phyloP scores from a whole-genome alignment of 2,888 invertebrate genomes.

The Lordiphosa fenestrarum region DNA sequence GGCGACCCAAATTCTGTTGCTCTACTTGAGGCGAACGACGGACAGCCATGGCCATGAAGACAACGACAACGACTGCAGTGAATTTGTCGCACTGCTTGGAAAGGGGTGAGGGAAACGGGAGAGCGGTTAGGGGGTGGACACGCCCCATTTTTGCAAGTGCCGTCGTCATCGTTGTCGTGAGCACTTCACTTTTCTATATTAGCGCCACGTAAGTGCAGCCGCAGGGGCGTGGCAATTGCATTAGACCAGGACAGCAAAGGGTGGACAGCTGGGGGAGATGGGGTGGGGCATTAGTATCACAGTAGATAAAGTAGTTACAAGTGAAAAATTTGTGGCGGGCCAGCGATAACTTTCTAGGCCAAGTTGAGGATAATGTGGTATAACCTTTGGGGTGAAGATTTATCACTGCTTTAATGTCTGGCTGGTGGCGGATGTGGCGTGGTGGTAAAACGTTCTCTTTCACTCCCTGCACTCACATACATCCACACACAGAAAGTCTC shows the following conservation, averaged over 20 bases:
- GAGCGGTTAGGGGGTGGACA: constrained; percentile 19
- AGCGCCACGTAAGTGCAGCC: constrained; percentile 67
- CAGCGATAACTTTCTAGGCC: too few species aligned
- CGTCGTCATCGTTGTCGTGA: constrained; percentile 43
- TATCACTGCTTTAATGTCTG: too few species aligned
- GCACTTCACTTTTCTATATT: constrained; percentile 69
- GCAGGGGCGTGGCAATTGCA: constrained; percentile 66
- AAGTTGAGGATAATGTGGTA: too few species aligned
- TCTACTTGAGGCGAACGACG: constrained; percentile 46
- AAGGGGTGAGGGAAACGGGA: constrained; percentile 31
- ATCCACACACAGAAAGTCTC: too few species aligned
- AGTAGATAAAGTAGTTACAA: constrained; percentile 39
- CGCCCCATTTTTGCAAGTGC: constrained; percentile 58
- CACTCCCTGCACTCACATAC: too few species aligned
- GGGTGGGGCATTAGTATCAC: constrained; percentile 38
- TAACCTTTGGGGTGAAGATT: too few species aligned
- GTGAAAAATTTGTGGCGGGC: constrained; percentile 22
- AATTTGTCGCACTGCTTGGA: constrained; percentile 57
- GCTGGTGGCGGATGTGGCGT: too few species aligned
- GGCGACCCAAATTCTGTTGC: constrained; percentile 60
- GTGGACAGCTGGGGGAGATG: constrained; percentile 1
- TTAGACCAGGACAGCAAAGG: constrained; percentile 29
- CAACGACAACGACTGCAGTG: constrained; percentile 48
- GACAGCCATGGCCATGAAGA: constrained; percentile 48
- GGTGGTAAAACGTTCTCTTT: neutral